phyloP scores from a whole-genome alignment of 2,113 vertebrate genomes.

The Neotoma lepida region DNA sequence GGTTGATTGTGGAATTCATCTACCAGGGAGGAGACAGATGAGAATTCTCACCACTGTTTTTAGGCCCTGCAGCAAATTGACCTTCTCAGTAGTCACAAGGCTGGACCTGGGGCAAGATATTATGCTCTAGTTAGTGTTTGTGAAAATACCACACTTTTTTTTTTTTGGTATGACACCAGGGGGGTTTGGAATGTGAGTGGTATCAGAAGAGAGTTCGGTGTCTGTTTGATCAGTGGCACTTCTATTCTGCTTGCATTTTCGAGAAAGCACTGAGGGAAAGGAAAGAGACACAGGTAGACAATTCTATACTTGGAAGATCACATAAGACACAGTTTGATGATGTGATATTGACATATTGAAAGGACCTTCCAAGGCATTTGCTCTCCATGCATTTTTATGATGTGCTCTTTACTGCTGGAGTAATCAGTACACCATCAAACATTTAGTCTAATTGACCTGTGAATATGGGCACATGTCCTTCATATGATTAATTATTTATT shows the following conservation, averaged over 20 bases:
- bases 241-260: not conserved
- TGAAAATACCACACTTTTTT: not conserved
- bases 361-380: not conserved
- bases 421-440: not conserved
- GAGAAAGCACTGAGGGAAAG: not conserved
- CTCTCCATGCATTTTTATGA: conserved; percentile 4
- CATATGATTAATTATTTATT: conserved; percentile 14
- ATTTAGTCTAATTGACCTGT: conserved; percentile 17
- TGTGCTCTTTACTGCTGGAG: not conserved
- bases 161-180: not conserved
- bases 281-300: not conserved
- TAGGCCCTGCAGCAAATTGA: not conserved
- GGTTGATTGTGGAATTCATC: not conserved
- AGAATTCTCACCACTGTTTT: not conserved
- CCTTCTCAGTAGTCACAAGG: not conserved
- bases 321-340: not conserved
- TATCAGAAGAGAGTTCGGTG: conserved; percentile 33
- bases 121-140: not conserved
- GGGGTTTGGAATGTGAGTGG: not conserved
- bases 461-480: not conserved
- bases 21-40: not conserved
- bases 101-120: not conserved
- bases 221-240: not conserved
- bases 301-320: not conserved
- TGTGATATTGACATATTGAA: conserved; percentile 8